These are phyloP conservation scores for Octodonta nipae DNA, from an alignment of 2,888 invertebrate genomes.

Conservation along the genomic window DNA sequence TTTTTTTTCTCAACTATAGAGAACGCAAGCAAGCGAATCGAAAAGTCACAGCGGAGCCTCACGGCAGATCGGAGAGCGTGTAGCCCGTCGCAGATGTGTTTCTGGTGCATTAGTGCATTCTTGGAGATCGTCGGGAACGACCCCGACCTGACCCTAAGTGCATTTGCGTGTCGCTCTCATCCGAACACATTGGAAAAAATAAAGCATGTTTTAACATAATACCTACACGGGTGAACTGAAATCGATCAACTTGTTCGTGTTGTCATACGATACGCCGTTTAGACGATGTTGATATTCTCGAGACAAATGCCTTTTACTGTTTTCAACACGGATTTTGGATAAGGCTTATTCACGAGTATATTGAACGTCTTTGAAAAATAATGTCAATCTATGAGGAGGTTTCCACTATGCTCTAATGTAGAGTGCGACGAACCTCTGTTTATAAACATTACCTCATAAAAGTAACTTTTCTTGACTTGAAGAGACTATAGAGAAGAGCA, in stretches of 20 bases:
- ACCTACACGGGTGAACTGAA: conserved; percentile 32
- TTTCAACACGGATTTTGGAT: too few species aligned
- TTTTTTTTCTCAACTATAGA: too few species aligned
- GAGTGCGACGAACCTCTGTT: too few species aligned
- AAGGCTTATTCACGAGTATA: too few species aligned
- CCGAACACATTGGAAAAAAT: conserved; percentile 33
- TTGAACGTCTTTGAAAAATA: too few species aligned
- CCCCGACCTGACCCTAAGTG: conserved; percentile 35
- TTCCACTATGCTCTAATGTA: too few species aligned
- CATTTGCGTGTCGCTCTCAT: conserved; percentile 33
- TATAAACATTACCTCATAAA: too few species aligned
- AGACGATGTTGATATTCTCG: conserved; percentile 5
- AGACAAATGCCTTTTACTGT: not conserved
- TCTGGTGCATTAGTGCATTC: conserved; percentile 3
- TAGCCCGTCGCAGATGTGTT: conserved; percentile 21
- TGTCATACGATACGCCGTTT: conserved; percentile 15
- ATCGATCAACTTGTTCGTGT: conserved; percentile 30
- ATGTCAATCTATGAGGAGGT: too few species aligned
- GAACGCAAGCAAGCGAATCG: too few species aligned
- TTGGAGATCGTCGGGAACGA: conserved; percentile 11
- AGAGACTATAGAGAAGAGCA: too few species aligned
- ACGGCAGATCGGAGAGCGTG: conserved; percentile 13
- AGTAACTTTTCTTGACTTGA: too few species aligned
- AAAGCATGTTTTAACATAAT: conserved; percentile 34
- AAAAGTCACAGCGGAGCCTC: too few species aligned